A percentile compares a stretch with the other conserved stretches of the same genome.
Conservation (phyloP, 2,797 vertebrate species). For the Coracias cyanogaster region DNA sequence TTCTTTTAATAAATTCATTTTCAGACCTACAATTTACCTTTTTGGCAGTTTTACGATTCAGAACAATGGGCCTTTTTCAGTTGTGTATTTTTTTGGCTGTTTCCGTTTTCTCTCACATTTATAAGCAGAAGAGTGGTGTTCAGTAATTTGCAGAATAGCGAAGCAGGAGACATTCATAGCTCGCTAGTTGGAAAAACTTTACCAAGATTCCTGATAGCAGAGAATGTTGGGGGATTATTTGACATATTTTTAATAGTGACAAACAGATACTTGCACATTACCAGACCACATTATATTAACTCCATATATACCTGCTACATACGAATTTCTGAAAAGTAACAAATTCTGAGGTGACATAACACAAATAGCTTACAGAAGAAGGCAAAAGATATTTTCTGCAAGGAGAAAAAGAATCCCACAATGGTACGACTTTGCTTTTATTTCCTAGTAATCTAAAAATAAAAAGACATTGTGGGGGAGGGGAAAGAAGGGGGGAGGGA, state of each 20-base stretch:
- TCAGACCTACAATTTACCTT: conserved; percentile 73
- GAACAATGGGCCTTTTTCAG: conserved; percentile 66
- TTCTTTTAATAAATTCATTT: conserved; percentile 80
- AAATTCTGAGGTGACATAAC: neutral
- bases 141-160: conserved; percentile 35
- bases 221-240: neutral
- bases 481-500: no score
- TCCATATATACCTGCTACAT: neutral
- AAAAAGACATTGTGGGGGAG: neutral
- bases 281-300: neutral
- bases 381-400: neutral
- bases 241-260: neutral
- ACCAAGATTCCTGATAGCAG: neutral
- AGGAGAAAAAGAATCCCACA: neutral
- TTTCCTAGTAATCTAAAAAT: neutral
- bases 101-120: conserved; percentile 55
- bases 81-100: conserved; percentile 53
- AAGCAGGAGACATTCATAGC: neutral
- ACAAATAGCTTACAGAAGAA: neutral
- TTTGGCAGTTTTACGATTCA: conserved; percentile 75
- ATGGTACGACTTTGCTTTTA: neutral
- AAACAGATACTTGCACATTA: neutral
- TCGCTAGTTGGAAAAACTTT: neutral
- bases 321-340: neutral
- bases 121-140: conserved; percentile 59